phyloP scores from a whole-genome alignment of 2,113 vertebrate genomes.

The Brachypodius melanocephalos region DNA sequence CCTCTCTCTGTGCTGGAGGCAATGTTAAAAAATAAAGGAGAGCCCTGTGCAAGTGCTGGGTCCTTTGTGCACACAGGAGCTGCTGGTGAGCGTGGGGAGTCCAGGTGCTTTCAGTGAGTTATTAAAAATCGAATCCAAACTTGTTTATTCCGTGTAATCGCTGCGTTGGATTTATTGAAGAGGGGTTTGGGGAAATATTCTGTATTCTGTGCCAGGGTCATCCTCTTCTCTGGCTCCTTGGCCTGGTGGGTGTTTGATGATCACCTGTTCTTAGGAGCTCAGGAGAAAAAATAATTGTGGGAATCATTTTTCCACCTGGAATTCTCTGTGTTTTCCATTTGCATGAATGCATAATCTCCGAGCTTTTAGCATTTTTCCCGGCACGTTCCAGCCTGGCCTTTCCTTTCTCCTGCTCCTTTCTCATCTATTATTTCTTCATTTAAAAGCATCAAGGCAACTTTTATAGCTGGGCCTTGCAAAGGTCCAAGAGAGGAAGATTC shows the following conservation, averaged over 20 bases:
- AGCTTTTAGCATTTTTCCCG: background rate
- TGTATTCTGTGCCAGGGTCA: background rate
- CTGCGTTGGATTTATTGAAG: slow-evolving; percentile 52
- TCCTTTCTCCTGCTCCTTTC: background rate
- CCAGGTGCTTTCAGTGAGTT: slow-evolving; percentile 53
- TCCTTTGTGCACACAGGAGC: background rate
- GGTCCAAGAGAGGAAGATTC: background rate
- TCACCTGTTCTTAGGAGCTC: background rate
- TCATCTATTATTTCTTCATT: background rate
- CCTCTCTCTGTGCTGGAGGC: background rate
- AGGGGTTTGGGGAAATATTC: slow-evolving; percentile 24
- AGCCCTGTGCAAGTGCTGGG: background rate
- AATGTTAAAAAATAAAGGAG: background rate
- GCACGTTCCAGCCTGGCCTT: background rate
- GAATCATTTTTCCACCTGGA: background rate
- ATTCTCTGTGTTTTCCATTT: background rate
- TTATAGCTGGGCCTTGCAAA: background rate
- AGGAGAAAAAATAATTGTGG: background rate
- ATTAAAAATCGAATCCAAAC: slow-evolving; percentile 69
- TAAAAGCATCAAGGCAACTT: background rate
- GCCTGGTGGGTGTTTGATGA: background rate
- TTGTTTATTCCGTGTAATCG: slow-evolving; percentile 61
- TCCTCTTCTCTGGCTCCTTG: background rate
- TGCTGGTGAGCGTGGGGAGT: background rate
- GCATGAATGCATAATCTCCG: background rate